A percentile compares a stretch with the other conserved stretches of the same genome.
phyloP scores from a whole-genome alignment of 2,113 vertebrate species.

The Ictidomys tridecemlineatus region DNA sequence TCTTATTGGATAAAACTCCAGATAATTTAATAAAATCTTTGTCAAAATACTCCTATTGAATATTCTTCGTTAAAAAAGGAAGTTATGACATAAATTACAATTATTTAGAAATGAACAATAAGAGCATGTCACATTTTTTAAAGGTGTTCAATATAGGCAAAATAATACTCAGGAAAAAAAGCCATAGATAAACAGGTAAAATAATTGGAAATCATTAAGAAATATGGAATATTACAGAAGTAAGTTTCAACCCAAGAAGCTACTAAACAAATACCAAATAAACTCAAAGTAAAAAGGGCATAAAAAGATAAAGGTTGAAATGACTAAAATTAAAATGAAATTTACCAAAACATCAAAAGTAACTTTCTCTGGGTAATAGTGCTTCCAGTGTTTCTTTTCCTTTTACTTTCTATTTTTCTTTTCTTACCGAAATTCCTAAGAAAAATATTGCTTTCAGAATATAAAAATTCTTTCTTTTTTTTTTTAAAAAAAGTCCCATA shows the following conservation, averaged over 20 bases:
- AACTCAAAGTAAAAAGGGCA: not conserved
- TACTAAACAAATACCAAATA: not conserved
- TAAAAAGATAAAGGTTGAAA: conserved; percentile 25
- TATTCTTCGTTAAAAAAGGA: not conserved
- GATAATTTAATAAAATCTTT: not conserved
- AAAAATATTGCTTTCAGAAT: conserved; percentile 26
- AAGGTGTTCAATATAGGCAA: not conserved
- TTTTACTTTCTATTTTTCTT: conserved; percentile 5
- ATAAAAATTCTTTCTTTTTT: not conserved
- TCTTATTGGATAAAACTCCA: not conserved
- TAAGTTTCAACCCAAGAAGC: not conserved
- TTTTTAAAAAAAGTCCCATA: not conserved
- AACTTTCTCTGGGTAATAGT: not conserved
- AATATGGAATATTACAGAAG: conserved; percentile 17
- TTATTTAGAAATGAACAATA: conserved; percentile 16
- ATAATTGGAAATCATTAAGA: conserved; percentile 5
- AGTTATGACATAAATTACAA: not conserved
- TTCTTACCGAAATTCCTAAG: conserved; percentile 1
- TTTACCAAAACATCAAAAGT: conserved; percentile 27
- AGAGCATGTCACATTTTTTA: not conserved
- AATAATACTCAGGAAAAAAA: not conserved
- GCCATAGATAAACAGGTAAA: not conserved
- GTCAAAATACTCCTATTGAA: not conserved
- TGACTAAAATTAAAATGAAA: conserved; percentile 46
- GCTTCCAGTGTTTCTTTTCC: not conserved